These are phyloP conservation scores for Brassicogethes aeneus DNA, from an alignment of 2,888 invertebrate genomes.

Conservation along the genomic window DNA sequence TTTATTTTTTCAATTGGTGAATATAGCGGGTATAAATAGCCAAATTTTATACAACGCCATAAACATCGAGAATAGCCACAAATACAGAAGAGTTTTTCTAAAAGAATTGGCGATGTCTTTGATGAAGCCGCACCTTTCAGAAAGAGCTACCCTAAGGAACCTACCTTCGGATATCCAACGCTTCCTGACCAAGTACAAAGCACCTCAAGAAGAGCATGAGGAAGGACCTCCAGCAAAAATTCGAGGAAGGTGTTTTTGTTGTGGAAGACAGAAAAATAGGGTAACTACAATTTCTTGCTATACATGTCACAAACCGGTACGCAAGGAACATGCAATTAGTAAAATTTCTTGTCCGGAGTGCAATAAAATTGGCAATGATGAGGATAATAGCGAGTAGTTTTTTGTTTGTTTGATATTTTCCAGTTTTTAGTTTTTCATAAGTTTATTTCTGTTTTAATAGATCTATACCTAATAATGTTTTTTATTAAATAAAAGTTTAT, in stretches of 20 bases:
- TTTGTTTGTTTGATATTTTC: too few species aligned
- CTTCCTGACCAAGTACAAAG: constrained; percentile 13
- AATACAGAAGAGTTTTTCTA: constrained; percentile 12
- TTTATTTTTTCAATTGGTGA: too few species aligned
- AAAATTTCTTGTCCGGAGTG: too few species aligned
- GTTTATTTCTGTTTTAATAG: too few species aligned
- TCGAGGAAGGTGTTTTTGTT: constrained; percentile 10
- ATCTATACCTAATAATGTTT: too few species aligned
- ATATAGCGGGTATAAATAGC: too few species aligned
- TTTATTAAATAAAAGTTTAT: too few species aligned
- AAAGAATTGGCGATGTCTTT: constrained; percentile 10
- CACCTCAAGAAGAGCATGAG: constrained; percentile 2
- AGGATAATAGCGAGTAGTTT: too few species aligned
- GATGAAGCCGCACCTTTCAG: constrained; percentile 13
- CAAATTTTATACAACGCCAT: constrained; percentile 8
- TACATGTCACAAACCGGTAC: too few species aligned
- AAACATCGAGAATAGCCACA: constrained; percentile 5
- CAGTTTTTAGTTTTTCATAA: too few species aligned
- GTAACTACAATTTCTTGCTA: constrained; percentile 13
- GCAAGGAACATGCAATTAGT: too few species aligned
- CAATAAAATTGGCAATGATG: too few species aligned
- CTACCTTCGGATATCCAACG: constrained; percentile 10
- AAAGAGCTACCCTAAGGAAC: constrained; percentile 9
- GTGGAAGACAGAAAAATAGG: constrained; percentile 11
- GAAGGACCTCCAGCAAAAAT: constrained; percentile 9